These are phyloP conservation scores for Marmota flaviventris DNA, from an alignment of 2,113 vertebrate genomes.

Conservation along the genomic window DNA sequence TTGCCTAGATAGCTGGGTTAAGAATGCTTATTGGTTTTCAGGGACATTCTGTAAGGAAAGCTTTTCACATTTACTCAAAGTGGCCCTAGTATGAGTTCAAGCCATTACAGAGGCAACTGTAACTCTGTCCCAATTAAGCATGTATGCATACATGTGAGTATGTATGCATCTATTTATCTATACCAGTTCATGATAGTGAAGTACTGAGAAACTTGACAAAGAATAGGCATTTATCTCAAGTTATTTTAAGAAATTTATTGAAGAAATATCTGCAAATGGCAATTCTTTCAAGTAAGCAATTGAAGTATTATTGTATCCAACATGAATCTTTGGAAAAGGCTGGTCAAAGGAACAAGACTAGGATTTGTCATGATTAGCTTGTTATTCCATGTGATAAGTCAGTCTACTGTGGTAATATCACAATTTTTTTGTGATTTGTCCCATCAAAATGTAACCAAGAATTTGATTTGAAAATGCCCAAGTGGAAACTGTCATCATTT, in stretches of 20 bases:
- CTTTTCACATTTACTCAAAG: conserved; percentile 21
- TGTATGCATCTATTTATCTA: background rate
- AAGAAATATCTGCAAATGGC: conserved; percentile 42
- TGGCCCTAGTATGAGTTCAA: background rate
- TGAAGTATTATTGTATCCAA: background rate
- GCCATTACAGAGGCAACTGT: background rate
- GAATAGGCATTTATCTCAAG: background rate
- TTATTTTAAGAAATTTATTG: background rate
- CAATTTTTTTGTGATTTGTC: background rate
- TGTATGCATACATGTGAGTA: background rate
- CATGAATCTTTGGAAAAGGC: background rate
- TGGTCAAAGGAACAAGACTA: background rate
- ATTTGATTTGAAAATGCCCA: background rate
- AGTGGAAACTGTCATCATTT: background rate
- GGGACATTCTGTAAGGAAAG: background rate
- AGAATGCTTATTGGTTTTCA: conserved; percentile 11
- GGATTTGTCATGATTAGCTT: background rate
- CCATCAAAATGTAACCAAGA: background rate
- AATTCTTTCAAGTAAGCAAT: background rate
- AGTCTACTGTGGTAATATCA: background rate
- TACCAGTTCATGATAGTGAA: background rate
- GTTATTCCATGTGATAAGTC: background rate
- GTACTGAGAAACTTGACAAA: background rate
- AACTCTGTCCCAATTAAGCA: background rate
- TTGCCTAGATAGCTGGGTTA: background rate